Conservation (phyloP, 2,888 invertebrate species). For the Machimus atricapillus region DNA sequence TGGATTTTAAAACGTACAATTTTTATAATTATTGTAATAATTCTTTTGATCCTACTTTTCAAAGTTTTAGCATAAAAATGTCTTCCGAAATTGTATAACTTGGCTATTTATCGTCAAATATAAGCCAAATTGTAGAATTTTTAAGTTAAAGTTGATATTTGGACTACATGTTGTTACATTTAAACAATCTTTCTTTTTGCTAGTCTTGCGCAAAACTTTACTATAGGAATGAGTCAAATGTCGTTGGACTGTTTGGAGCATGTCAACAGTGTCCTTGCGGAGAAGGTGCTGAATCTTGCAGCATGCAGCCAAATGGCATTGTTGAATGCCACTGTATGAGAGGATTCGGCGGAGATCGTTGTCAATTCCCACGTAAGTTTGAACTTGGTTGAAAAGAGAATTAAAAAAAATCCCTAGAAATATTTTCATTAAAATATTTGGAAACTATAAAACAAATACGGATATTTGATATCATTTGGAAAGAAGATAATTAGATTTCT, state of each 20-base stretch:
- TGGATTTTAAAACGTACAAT: no score
- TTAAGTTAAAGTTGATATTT: no score
- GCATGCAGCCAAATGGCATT: slow-evolving; percentile 61
- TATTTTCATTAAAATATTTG: background rate
- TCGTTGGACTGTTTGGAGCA: slow-evolving; percentile 59
- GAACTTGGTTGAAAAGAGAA: background rate
- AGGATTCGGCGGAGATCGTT: slow-evolving; percentile 74
- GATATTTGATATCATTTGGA: background rate
- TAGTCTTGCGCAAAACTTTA: slow-evolving; percentile 71
- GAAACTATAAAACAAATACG: background rate
- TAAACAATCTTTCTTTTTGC: background rate
- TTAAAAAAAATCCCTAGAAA: background rate
- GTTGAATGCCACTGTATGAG: slow-evolving; percentile 75
- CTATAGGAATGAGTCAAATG: slow-evolving; percentile 69
- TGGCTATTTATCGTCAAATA: no score
- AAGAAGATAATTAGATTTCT: background rate
- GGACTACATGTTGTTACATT: no score
- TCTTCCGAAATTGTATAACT: no score
- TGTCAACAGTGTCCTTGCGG: slow-evolving; percentile 77
- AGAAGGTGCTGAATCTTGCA: slow-evolving; percentile 73
- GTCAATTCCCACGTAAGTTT: slow-evolving; percentile 66
- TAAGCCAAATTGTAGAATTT: no score
- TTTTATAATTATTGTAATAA: no score
- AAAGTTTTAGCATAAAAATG: no score
- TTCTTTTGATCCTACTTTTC: no score